Evolutionary conservation across 2,113 vertebrate genomes (phyloP).

Genomic region (Alexandromys fortis): DNA sequence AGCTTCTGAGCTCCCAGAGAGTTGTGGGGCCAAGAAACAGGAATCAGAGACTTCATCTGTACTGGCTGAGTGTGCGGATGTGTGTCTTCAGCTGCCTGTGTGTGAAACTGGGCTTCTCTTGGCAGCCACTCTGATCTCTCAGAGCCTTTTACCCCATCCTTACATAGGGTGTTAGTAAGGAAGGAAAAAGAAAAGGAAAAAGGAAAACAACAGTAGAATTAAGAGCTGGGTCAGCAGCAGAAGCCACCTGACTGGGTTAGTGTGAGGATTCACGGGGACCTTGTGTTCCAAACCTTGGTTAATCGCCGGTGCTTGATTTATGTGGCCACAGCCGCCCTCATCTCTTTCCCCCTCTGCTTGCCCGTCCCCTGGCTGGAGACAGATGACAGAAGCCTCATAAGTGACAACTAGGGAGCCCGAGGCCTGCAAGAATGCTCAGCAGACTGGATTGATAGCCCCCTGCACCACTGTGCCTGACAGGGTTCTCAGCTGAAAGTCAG

Average conservation of each 20-base stretch:
- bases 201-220: not conserved
- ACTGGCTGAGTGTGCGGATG: not conserved
- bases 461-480: not conserved
- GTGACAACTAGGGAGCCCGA: not conserved
- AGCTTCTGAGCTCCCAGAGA: not conserved
- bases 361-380: not conserved
- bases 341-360: not conserved
- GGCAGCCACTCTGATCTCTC: not conserved
- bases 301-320: not conserved
- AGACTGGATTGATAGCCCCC: not conserved
- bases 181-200: not conserved
- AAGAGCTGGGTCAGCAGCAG: fast-evolving
- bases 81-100: too few relatives aligned
- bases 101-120: not conserved
- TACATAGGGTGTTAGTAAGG: not conserved
- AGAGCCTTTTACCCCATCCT: not conserved
- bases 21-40: not conserved
- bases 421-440: not conserved
- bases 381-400: not conserved
- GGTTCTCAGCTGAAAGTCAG: not conserved
- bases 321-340: not conserved
- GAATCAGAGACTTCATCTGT: not conserved
- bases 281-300: not conserved
- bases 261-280: not conserved
- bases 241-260: not conserved